Conservation (phyloP, 37 sponge, comb jelly and placozoan species). For the Eunapius fragilis region DNA sequence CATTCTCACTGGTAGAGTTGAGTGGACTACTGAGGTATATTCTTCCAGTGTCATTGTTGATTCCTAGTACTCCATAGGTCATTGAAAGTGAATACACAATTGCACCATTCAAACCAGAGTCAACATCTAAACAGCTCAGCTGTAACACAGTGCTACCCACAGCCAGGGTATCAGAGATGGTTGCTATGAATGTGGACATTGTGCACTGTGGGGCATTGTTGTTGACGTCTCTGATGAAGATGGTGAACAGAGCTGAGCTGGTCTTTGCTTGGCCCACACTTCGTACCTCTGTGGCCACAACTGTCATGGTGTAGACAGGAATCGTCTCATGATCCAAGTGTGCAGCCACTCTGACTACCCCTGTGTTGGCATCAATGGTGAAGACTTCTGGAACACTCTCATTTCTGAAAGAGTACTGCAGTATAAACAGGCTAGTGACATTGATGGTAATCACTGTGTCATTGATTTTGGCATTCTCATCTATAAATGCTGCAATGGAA, state of each 20-base stretch:
- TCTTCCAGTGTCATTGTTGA: slow-evolving; percentile 12
- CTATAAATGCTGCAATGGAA: slow-evolving; percentile 32
- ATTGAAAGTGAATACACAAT: slow-evolving; percentile 40
- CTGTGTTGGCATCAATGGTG: slow-evolving; percentile 27
- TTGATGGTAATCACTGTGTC: slow-evolving; percentile 35
- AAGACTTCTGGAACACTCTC: slow-evolving; percentile 39
- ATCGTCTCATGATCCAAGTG: slow-evolving; percentile 56
- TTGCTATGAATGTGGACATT: background rate
- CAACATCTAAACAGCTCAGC: slow-evolving; percentile 61
- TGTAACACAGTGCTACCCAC: slow-evolving; percentile 20
- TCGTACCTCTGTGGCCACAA: slow-evolving; percentile 53
- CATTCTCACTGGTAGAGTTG: slow-evolving; percentile 7
- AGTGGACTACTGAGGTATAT: slow-evolving; percentile 24
- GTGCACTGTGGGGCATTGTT: slow-evolving; percentile 62
- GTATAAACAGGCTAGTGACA: slow-evolving; percentile 15
- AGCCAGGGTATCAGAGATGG: background rate
- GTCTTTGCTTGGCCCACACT: slow-evolving; percentile 11
- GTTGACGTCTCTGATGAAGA: slow-evolving; percentile 75
- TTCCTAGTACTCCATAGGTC: slow-evolving; percentile 33
- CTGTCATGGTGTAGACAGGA: slow-evolving; percentile 37
- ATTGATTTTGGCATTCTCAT: slow-evolving; percentile 45
- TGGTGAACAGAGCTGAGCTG: slow-evolving; percentile 20
- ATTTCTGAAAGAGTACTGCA: slow-evolving; percentile 18
- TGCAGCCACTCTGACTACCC: slow-evolving; percentile 17
- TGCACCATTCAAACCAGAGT: slow-evolving; percentile 37